Evolutionary conservation across 23 tunicate species (phyloP), one percentile per base, ranked within the genome.

Genomic region (Pegea sp.): DNA sequence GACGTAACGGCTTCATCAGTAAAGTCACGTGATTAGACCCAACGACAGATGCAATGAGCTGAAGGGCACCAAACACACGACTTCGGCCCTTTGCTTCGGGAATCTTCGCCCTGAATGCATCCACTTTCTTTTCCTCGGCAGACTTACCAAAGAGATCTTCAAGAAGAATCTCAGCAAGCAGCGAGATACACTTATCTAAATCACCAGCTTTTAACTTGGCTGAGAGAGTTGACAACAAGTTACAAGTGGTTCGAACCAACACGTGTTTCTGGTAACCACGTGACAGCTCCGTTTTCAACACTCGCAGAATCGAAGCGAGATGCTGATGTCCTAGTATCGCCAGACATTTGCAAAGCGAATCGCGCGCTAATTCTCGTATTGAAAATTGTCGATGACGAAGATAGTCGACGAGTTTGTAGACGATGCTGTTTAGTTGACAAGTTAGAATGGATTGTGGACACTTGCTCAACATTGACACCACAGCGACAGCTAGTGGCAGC

Each of bases 61-160:
- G 49, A 54, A 62, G 74, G 20, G 58, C 29, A 13, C 49, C 24
- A 54, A 60, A 76, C 6, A 86, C 69, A 48, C 68, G 70, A 53
- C 67, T 77, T 2, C 68, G 48, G n/a, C 98, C 98, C 24, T 59
- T 26, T n/a, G 91, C 91, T 49, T 89, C 98, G 21, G 98, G 98
- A 24, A 71, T 66, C 56, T 78, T 89, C 26, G 66, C 58, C 5
- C 56, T 34, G 3, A 78, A 33, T 57, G 66, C 52, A 7, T 60
- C 90, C n/a, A 61, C 73, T 21, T 49, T 42, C 44, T 84, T 69
- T 28, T 89, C 81, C 16, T 59, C 75, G 1, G 67, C 91, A 0
- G 55, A 26, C 23, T 49, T 54, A 8, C 81, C 98, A 53, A 89
- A 71, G 11, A 89, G 52, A 28, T 74, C 81, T 4, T 66, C 79